A percentile compares a stretch with the other conserved stretches of the same genome.
Conservation (phyloP, 2,797 vertebrate species). For the Limnodromus scolopaceus region DNA sequence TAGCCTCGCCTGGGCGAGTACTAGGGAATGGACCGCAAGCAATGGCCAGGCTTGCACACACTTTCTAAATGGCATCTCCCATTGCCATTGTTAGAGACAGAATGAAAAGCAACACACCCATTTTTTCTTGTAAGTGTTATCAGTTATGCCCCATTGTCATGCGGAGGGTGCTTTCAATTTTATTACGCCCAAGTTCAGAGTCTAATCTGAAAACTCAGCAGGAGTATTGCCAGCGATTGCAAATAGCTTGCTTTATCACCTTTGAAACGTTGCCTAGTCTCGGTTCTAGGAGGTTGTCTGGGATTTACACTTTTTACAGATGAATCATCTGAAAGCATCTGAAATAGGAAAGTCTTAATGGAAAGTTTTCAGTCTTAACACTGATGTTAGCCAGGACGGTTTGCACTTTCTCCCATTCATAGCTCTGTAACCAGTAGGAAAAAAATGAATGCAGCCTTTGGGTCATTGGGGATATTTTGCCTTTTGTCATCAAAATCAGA, state of each 20-base stretch:
- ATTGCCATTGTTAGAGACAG: not conserved
- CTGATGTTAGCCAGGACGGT: not conserved
- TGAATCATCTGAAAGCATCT: not conserved
- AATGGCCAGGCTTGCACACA: rapidly evolving
- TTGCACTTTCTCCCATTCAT: not conserved
- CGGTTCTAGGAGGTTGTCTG: not conserved
- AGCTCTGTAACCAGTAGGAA: not conserved
- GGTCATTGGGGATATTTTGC: not conserved
- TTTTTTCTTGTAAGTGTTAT: not conserved
- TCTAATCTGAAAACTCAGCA: not conserved
- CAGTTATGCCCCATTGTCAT: not conserved
- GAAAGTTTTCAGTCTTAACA: not conserved
- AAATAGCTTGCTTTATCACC: not conserved
- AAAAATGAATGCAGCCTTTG: not conserved
- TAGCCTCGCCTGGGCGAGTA: not conserved
- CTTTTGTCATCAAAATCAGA: not conserved
- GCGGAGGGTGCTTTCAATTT: not conserved
- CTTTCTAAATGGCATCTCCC: not conserved
- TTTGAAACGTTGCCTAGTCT: not conserved
- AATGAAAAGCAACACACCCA: not conserved
- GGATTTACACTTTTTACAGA: not conserved
- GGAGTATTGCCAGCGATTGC: not conserved
- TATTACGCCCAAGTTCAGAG: not conserved
- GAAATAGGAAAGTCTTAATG: not conserved
- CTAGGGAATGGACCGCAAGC: not conserved